These are phyloP conservation scores for Leptopterna dolabrata DNA, from an alignment of 2,888 invertebrate species.

Conservation along the genomic window DNA sequence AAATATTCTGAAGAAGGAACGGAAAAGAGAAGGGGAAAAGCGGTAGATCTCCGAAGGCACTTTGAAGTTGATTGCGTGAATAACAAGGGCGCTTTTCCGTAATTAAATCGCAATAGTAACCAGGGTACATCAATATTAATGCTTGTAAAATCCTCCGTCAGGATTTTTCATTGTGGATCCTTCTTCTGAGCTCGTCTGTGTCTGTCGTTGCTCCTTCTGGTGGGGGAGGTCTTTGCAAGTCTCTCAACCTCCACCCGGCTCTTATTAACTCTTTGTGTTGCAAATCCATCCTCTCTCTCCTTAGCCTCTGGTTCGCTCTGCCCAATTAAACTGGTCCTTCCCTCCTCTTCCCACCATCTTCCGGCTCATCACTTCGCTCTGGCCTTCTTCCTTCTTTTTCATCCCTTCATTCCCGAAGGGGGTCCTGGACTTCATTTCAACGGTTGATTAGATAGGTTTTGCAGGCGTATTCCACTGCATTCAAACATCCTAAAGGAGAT, in stretches of 20 bases:
- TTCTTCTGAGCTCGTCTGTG: neutral
- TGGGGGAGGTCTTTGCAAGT: neutral
- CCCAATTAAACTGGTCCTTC: constrained; percentile 40
- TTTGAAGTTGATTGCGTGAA: constrained; percentile 52
- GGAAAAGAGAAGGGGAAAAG: neutral
- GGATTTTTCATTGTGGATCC: constrained; percentile 34
- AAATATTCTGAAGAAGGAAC: neutral
- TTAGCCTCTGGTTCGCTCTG: constrained; percentile 9
- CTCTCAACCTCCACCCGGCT: constrained; percentile 30
- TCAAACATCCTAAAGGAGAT: constrained; percentile 17
- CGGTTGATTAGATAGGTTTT: constrained; percentile 45
- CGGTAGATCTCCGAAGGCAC: constrained; percentile 25
- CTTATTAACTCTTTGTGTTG: constrained; percentile 53
- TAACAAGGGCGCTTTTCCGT: constrained; percentile 38
- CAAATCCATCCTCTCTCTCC: constrained; percentile 37
- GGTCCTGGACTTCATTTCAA: constrained; percentile 41
- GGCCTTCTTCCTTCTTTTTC: neutral
- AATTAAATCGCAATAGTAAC: constrained; percentile 46
- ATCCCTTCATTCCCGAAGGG: constrained; percentile 8
- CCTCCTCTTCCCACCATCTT: neutral
- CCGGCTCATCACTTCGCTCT: neutral
- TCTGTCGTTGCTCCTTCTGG: neutral
- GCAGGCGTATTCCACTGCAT: neutral
- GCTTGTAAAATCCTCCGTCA: constrained; percentile 17
- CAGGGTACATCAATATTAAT: constrained; percentile 47